A percentile compares a stretch with the other conserved stretches of the same genome.
These are phyloP conservation scores for Drosophila micromelanica DNA, from an alignment of 1,140 invertebrate species.

Conservation along the genomic window DNA sequence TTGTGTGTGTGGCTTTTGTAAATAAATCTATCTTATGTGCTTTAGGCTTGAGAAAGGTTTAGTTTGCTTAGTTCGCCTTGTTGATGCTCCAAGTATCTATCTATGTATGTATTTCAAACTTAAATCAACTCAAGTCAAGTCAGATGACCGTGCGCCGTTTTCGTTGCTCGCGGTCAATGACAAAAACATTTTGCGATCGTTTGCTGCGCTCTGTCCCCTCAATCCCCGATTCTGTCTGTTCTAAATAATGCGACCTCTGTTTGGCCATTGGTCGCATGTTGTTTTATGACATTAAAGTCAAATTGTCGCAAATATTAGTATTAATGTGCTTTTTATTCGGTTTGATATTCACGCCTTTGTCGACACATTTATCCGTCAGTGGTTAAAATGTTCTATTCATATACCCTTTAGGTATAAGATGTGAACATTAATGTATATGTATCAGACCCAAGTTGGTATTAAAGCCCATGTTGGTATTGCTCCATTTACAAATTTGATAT, in stretches of 20 bases:
- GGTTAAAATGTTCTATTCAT: conserved; percentile 1
- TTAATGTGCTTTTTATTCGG: conserved; percentile 79
- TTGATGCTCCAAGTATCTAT: conserved; percentile 7
- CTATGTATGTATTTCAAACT: conserved; percentile 22
- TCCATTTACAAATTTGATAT: too few species aligned
- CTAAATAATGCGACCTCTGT: conserved; percentile 29
- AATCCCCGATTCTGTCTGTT: not conserved
- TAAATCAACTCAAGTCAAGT: conserved; percentile 46
- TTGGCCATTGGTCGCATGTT: conserved; percentile 34
- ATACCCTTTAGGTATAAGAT: too few species aligned
- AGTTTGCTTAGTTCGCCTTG: conserved; percentile 72
- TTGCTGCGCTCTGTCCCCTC: conserved; percentile 4
- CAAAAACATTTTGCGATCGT: conserved; percentile 66
- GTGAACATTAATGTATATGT: too few species aligned
- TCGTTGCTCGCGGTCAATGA: conserved; percentile 76
- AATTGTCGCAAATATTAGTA: conserved; percentile 80
- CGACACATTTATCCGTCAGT: conserved; percentile 10
- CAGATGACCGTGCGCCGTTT: conserved; percentile 77
- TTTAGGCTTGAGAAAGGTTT: conserved; percentile 78
- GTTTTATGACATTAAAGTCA: conserved; percentile 75
- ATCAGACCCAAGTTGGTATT: too few species aligned
- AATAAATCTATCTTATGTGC: conserved; percentile 78
- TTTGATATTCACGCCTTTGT: conserved; percentile 54
- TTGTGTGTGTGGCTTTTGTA: conserved; percentile 64
- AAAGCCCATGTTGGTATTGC: too few species aligned